Evolutionary conservation across 2,113 vertebrate genomes (phyloP).

Genomic region (Ceyx melanurus): DNA sequence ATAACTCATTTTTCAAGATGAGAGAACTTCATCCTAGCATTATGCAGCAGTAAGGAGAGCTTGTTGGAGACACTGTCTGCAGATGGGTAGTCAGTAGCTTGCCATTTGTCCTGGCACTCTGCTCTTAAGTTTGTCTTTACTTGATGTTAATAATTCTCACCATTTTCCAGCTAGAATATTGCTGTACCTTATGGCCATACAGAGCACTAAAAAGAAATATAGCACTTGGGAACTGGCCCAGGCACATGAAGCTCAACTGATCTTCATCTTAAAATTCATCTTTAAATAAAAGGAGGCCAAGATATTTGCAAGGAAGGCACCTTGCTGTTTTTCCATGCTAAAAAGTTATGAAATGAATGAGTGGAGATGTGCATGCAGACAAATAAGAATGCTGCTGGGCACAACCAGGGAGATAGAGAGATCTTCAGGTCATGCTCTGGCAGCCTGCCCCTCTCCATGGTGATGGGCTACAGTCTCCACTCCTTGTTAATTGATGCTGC

Average conservation of each 20-base stretch:
- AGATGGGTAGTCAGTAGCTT: not conserved
- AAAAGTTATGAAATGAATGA: not conserved
- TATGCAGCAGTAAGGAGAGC: not conserved
- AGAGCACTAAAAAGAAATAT: not conserved
- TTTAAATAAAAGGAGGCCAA: not conserved
- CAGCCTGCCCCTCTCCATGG: not conserved
- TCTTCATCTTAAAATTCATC: not conserved
- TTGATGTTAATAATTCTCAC: not conserved
- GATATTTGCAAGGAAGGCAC: not conserved
- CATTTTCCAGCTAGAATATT: not conserved
- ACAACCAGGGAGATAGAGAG: not conserved
- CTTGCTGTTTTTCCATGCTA: not conserved
- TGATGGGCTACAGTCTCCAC: not conserved
- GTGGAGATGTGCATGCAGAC: not conserved
- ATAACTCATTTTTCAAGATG: not conserved
- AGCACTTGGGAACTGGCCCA: not conserved
- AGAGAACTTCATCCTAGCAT: not conserved
- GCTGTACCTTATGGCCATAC: not conserved
- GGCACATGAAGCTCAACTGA: not conserved
- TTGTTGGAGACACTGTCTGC: not conserved
- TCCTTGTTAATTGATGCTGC: not conserved
- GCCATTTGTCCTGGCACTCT: not conserved
- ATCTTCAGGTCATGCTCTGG: not conserved
- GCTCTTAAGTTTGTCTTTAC: not conserved
- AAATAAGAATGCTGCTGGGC: not conserved